Conservation (phyloP, 2,888 invertebrate genomes). For the Melinaea marsaeus region DNA sequence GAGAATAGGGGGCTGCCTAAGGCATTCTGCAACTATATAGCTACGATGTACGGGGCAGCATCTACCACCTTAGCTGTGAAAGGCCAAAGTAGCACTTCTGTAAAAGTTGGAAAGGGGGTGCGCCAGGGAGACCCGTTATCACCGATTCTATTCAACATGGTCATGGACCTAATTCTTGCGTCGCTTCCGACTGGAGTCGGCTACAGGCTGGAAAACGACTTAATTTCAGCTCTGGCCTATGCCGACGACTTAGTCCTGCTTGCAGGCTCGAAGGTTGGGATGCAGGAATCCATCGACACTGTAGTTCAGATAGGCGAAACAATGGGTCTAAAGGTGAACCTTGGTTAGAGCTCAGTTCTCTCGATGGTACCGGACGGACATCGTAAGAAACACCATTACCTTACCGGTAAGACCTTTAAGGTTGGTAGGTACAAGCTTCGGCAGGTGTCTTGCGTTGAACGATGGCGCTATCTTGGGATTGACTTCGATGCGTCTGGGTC, state of each 20-base stretch:
- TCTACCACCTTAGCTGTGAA: constrained; percentile 38
- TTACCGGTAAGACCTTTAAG: not conserved
- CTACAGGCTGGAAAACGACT: constrained; percentile 32
- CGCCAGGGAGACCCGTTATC: constrained; percentile 57
- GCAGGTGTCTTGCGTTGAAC: constrained; percentile 36
- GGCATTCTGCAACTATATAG: constrained; percentile 41
- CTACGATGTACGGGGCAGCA: constrained; percentile 42
- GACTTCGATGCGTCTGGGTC: constrained; percentile 39
- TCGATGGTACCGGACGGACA: constrained; percentile 33
- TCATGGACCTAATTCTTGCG: constrained; percentile 33
- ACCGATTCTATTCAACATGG: constrained; percentile 48
- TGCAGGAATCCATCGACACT: constrained; percentile 41
- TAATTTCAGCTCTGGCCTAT: constrained; percentile 44
- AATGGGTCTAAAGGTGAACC: constrained; percentile 29
- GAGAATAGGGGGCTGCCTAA: constrained; percentile 42
- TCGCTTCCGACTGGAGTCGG: constrained; percentile 33
- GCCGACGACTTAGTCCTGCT: constrained; percentile 51
- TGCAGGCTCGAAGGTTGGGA: constrained; percentile 39
- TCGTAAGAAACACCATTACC: not conserved
- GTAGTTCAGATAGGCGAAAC: constrained; percentile 24
- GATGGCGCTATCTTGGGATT: constrained; percentile 42
- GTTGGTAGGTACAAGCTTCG: constrained; percentile 23
- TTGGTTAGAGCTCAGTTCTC: constrained; percentile 38
- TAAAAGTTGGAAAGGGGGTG: constrained; percentile 44
- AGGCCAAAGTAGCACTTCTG: constrained; percentile 30